Evolutionary conservation across 2,888 invertebrate species (phyloP).

Genomic region (Pristionchus arcanus): DNA sequence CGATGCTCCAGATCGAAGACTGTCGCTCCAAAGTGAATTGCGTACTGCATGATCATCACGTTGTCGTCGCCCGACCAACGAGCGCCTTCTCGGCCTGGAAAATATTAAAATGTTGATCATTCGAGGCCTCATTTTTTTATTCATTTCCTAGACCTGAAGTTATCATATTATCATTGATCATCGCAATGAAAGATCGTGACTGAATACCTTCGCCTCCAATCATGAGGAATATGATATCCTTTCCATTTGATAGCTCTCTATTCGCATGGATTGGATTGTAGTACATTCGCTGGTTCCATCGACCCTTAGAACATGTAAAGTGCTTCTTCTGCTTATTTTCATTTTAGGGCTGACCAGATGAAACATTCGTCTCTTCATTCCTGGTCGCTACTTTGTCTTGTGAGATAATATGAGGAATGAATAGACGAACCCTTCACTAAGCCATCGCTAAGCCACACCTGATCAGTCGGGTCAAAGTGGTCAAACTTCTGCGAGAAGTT

Average conservation of each 20-base stretch:
- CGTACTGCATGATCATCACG: slow-evolving; percentile 62
- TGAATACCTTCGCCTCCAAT: slow-evolving; percentile 65
- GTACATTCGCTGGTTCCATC: slow-evolving; percentile 64
- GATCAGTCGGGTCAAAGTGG: slow-evolving; percentile 69
- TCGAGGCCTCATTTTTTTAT: too few relatives aligned
- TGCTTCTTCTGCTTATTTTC: background rate
- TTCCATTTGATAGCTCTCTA: background rate
- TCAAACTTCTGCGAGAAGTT: slow-evolving; percentile 58
- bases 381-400: background rate
- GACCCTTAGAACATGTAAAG: background rate
- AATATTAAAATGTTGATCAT: background rate
- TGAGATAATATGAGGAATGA: background rate
- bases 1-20: slow-evolving; percentile 70
- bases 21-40: slow-evolving; percentile 64
- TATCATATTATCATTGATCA: too few relatives aligned
- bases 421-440: background rate
- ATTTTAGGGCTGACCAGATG: too few relatives aligned
- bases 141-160: too few relatives aligned
- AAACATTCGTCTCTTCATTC: background rate
- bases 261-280: slow-evolving; percentile 63
- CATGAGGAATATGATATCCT: slow-evolving; percentile 71
- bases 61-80: slow-evolving; percentile 61
- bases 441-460: background rate
- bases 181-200: background rate
- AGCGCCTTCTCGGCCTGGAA: slow-evolving; percentile 63